Evolutionary conservation across 2,113 vertebrate genomes (phyloP).

Genomic region (Pituophis catenifer): DNA sequence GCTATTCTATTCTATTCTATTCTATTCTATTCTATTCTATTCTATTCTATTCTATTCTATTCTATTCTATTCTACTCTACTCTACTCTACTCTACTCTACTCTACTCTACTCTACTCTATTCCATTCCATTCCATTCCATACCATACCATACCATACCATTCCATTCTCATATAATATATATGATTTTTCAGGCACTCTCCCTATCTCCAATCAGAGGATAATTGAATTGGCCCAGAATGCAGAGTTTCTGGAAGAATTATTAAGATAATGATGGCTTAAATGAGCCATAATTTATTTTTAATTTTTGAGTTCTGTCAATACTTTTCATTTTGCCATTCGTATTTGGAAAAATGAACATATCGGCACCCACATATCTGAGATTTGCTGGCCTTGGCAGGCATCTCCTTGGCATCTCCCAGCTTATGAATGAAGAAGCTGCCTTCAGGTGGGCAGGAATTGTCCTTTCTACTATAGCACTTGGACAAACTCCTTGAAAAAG

Average conservation of each 20-base stretch:
- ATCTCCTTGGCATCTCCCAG: neutral
- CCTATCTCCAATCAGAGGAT: neutral
- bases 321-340: neutral
- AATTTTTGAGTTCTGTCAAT: neutral
- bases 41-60: too few relatives aligned
- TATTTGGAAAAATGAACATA: too few relatives aligned
- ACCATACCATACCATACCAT: too few relatives aligned
- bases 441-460: neutral
- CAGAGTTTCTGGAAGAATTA: neutral
- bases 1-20: too few relatives aligned
- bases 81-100: too few relatives aligned
- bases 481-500: neutral
- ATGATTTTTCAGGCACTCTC: neutral
- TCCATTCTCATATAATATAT: too few relatives aligned
- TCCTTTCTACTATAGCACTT: neutral
- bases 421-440: neutral
- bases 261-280: neutral
- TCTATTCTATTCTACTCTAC: too few relatives aligned
- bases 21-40: too few relatives aligned
- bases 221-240: neutral
- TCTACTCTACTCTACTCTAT: too few relatives aligned
- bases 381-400: neutral
- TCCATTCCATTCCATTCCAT: accelerated
- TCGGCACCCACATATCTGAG: neutral
- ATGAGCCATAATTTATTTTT: neutral